Evolutionary conservation across 2,888 invertebrate species (phyloP), one percentile per base, ranked within the genome.

Genomic region (Synergus gifuensis): DNA sequence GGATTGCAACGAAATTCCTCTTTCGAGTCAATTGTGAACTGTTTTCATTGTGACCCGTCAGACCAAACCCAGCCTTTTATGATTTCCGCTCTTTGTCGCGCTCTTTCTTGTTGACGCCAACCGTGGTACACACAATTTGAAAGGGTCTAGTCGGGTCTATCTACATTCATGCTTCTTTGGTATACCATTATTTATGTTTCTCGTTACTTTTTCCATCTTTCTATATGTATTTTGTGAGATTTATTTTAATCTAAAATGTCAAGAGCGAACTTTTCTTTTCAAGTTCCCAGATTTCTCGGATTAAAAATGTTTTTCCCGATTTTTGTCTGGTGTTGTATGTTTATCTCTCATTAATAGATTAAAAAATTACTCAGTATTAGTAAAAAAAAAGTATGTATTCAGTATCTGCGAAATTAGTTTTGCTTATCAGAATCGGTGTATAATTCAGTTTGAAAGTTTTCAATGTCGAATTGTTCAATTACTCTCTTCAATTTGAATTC

Each of bases 11-110:
- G 22, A 18, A 22, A 22, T 60, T 18, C 60, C 18, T 18, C 18
- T 60, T 60, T 60, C 1, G 22, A 22, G 18, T n/a, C 60, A 18
- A 60, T 22, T 18, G 22, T 11, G 22, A 22, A 60, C 60, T 22
- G 60, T 60, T 60, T 60, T 60, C 60, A 11, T 60, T 60, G 11
- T 11, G 22, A n/a, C 5, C 60, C 22, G 22, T 60, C 60, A 3
- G 22, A 60, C 60, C 60, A 1, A 11, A 22, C 3, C 60, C 8
- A 60, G 60, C n/a, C n/a, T 60, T 60, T 60, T 60, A 60, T 22
- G 60, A 60, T 60, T 60, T 60, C 60, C 60, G 60, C 60, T 60
- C 60, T 60, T 60, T 60, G n/a, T 22, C 22, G 8, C 18, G 60
- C 22, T n/a, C 22, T 60, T 60, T 60, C 60, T 60, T 22, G 60